A percentile compares a stretch with the other conserved stretches of the same genome.
Conservation (phyloP, 2,113 vertebrate genomes). For the Apus apus region DNA sequence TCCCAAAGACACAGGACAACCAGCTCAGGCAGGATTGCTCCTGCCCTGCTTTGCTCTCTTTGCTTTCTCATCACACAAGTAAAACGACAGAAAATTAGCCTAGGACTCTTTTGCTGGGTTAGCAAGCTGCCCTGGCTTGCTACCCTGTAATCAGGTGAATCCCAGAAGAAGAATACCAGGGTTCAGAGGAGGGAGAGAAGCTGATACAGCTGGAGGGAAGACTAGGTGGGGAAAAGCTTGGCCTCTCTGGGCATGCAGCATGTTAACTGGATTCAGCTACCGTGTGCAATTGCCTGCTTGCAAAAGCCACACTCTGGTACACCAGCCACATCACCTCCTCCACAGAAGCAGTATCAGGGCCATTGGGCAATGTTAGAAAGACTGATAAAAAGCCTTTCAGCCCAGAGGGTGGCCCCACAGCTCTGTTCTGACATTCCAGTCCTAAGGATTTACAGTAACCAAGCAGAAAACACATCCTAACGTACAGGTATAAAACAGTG, state of each 20-base stretch:
- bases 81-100: not conserved
- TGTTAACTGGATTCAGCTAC: not conserved
- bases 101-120: not conserved
- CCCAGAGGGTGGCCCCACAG: not conserved
- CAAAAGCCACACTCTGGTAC: not conserved
- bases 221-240: not conserved
- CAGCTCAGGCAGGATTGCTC: constrained; percentile 26
- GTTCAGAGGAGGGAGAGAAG: not conserved
- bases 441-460: not conserved
- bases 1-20: not conserved
- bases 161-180: not conserved
- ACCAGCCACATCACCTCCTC: not conserved
- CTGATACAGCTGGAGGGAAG: not conserved
- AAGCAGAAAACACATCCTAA: not conserved
- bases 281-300: not conserved
- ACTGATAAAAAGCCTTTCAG: not conserved
- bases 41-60: not conserved
- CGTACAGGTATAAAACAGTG: not conserved
- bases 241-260: not conserved
- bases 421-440: not conserved
- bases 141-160: not conserved
- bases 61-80: constrained; percentile 28
- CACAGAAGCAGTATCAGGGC: not conserved
- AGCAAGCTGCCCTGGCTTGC: not conserved
- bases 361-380: not conserved